Conservation (phyloP, 2,888 invertebrate species). For the Mamestra brassicae region DNA sequence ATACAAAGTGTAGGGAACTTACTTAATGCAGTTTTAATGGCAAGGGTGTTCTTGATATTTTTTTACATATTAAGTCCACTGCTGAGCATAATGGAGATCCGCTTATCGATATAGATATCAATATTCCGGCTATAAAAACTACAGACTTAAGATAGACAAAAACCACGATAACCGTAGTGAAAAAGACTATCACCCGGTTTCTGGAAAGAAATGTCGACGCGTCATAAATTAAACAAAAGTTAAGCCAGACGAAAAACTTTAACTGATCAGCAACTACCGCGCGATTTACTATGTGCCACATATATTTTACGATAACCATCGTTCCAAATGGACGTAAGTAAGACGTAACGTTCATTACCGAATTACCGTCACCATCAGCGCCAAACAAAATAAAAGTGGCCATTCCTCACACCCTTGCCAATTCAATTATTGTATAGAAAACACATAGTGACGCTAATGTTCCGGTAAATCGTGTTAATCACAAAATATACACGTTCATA, state of each 20-base stretch:
- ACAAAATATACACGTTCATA: conserved; percentile 6
- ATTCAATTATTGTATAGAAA: neutral
- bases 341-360: too few relatives aligned
- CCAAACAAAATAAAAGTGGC: neutral
- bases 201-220: too few relatives aligned
- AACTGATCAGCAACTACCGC: too few relatives aligned
- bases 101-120: neutral
- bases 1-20: conserved; percentile 3
- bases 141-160: neutral
- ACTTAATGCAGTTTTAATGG: conserved; percentile 4
- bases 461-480: neutral
- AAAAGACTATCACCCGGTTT: neutral
- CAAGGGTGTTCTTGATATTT: neutral
- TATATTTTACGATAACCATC: neutral
- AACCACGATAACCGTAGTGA: neutral
- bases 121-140: neutral
- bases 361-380: neutral
- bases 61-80: neutral
- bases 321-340: too few relatives aligned
- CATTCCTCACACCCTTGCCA: neutral
- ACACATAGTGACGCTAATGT: neutral
- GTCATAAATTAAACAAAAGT: too few relatives aligned
- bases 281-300: too few relatives aligned
- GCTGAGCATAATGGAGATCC: neutral
- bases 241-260: too few relatives aligned